Percentiles rank a stretch among this genome's conserved stretches.
These are phyloP conservation scores for Drosophila watanabei DNA, from an alignment of 1,140 invertebrate genomes.

Conservation along the genomic window DNA sequence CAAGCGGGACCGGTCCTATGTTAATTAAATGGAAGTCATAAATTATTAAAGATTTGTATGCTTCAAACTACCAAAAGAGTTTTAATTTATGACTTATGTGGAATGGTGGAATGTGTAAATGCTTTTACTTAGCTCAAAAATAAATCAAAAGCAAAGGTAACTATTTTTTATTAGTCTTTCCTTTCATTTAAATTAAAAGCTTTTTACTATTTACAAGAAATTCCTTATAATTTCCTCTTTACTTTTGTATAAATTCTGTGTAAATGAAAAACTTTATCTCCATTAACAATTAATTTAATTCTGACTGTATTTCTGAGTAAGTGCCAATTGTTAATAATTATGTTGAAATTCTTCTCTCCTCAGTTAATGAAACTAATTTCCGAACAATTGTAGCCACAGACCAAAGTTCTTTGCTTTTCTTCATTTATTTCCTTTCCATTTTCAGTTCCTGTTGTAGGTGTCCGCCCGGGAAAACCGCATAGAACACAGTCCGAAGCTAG, in stretches of 20 bases:
- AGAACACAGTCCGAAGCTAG: constrained; percentile 16
- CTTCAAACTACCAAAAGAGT: background rate
- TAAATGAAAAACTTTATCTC: background rate
- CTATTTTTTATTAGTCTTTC: background rate
- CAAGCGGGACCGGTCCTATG: constrained; percentile 11
- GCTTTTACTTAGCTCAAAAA: background rate
- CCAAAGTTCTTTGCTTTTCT: constrained; percentile 6
- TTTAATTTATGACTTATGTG: background rate
- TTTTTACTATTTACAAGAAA: background rate
- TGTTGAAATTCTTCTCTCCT: background rate
- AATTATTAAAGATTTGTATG: constrained; percentile 22
- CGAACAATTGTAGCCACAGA: constrained; percentile 11
- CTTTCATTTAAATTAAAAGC: background rate
- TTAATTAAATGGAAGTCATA: constrained; percentile 7
- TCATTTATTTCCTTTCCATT: constrained; percentile 7
- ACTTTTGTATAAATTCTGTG: background rate
- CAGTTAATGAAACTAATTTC: constrained; percentile 30
- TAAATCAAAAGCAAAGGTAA: background rate
- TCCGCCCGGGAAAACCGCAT: constrained; percentile 15
- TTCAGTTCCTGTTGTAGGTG: background rate
- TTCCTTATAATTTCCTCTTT: background rate
- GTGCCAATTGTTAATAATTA: background rate
- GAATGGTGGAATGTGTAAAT: background rate
- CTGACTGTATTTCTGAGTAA: background rate
- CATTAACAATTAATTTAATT: background rate